Conservation (phyloP, 1,140 invertebrate species). For the Portunus trituberculatus region DNA sequence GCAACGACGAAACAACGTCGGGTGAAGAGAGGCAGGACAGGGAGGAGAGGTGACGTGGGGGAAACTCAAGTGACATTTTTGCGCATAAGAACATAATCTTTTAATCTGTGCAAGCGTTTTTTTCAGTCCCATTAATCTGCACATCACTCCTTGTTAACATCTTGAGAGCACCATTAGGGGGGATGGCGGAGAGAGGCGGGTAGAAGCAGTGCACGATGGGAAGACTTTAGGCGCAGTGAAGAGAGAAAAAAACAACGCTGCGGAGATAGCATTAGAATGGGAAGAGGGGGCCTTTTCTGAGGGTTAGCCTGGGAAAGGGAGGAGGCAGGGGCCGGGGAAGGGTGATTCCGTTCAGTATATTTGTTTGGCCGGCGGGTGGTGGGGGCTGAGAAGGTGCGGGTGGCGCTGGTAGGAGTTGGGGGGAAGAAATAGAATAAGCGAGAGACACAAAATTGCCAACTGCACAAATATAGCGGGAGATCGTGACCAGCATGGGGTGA, state of each 20-base stretch:
- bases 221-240: neutral
- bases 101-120: neutral
- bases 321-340: neutral
- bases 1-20: neutral
- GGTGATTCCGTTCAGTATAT: neutral
- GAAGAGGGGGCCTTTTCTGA: neutral
- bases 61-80: neutral
- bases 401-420: neutral
- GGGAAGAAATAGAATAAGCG: conserved; percentile 16
- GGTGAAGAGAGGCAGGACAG: neutral
- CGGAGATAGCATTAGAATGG: neutral
- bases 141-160: neutral
- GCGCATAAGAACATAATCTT: neutral
- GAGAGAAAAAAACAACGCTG: neutral
- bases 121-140: neutral
- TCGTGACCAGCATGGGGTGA: conserved; percentile 17
- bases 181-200: neutral
- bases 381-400: neutral
- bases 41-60: too few relatives aligned
- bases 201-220: neutral
- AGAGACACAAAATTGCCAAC: conserved; percentile 29
- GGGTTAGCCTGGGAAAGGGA: neutral
- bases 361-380: neutral
- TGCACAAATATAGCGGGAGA: conserved; percentile 22
- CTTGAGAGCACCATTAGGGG: neutral